Evolutionary conservation across 2,797 vertebrate species (phyloP), one percentile per base, ranked within the genome.

Genomic region (Acanthopagrus latus): DNA sequence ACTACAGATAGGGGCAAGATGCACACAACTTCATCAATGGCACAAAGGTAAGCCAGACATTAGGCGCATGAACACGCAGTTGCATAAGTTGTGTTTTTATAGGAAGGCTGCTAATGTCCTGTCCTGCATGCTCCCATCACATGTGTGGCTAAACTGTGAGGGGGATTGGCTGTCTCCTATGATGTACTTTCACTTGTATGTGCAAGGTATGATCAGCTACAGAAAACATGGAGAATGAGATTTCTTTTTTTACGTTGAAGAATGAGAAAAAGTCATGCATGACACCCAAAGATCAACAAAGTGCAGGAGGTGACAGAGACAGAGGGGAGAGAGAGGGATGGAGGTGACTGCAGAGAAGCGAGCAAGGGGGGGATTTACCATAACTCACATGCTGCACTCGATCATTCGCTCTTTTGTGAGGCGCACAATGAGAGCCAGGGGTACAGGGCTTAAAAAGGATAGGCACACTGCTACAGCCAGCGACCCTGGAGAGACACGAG

Each of bases 361-460:
- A 67, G 84, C 48, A n/a, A 64, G 58, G 33, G 67, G 67, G 81
- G 90, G 89, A 84, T 92, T 94, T 94, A 89, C 56, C 86, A 74
- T 84, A 80, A 78, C 93, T 92, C 93, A 92, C 93, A 94, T 93
- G 92, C 76, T 91, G 90, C 86, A 38, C 95, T 95, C 85, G 93
- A 95, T 95, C 90, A 92, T 95, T 95, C 94, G 83, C 89, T 87
- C 93, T 83, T 94, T 96, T 96, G 95, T 96, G 79, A 74, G 23
- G 5, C 17, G 85, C 90, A 96, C 95, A 96, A 95, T 94, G 93
- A 82, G 73, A 41, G 87, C 62, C 75, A 73, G 84, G 87, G 68
- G 84, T 77, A 3, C 71, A 73, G 90, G 81, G 92, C 80, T 95
- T 95, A 93, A 94, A 95, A 95, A 91, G 87, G 86, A 91, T 75